A percentile compares a stretch with the other conserved stretches of the same genome.
Conservation (phyloP, 2,797 vertebrate species). For the Tamandua tetradactyla region DNA sequence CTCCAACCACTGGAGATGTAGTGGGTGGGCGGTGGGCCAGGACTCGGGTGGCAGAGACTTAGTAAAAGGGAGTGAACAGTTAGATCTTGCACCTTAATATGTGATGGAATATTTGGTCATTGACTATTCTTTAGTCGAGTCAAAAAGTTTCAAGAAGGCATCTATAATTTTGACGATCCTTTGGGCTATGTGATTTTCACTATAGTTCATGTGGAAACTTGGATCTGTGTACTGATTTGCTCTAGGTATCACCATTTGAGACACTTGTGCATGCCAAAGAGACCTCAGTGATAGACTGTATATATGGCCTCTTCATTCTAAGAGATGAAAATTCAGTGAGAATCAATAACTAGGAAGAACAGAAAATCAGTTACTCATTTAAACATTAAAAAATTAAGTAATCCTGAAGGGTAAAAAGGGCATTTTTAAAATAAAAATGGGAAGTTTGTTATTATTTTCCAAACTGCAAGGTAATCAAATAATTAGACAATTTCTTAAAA, state of each 20-base stretch:
- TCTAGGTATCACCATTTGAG: background rate
- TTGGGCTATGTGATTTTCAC: background rate
- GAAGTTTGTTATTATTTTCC: background rate
- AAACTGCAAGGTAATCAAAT: background rate
- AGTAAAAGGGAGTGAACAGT: too few species aligned
- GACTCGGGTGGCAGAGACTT: accelerated
- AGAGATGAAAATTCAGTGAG: background rate
- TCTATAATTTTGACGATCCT: background rate
- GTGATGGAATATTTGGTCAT: background rate
- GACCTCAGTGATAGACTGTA: background rate
- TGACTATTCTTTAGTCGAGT: background rate
- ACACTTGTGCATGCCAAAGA: background rate
- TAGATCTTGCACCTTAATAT: background rate
- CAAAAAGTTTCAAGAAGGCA: background rate
- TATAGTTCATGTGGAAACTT: accelerated
- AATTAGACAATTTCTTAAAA: background rate
- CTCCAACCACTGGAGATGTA: background rate
- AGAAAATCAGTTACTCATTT: background rate
- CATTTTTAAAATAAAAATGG: background rate
- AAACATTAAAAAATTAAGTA: background rate
- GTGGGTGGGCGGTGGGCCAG: accelerated
- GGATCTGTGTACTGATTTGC: background rate
- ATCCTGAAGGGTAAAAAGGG: background rate
- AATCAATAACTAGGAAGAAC: background rate
- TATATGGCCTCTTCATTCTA: background rate